These are phyloP conservation scores for Lordiphosa mommai DNA, from an alignment of 1,140 invertebrate species.

Conservation along the genomic window DNA sequence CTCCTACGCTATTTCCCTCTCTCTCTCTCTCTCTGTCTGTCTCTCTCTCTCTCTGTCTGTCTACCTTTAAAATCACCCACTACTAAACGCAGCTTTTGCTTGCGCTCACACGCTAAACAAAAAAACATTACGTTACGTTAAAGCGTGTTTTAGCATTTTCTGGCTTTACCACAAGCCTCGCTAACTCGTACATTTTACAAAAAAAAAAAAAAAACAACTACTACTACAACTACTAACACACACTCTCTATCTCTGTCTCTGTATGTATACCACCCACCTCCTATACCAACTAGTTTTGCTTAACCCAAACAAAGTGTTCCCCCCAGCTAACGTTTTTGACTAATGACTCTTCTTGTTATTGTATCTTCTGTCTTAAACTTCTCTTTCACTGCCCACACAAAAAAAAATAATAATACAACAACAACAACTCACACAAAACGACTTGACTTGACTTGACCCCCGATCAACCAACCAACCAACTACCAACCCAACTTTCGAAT, in stretches of 20 bases:
- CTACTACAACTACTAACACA: constrained; percentile 20
- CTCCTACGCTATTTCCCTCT: not conserved
- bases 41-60: constrained; percentile 9
- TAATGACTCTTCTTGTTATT: constrained; percentile 77
- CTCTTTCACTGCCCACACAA: constrained; percentile 69
- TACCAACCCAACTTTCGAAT: constrained; percentile 7
- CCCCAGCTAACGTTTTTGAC: constrained; percentile 53
- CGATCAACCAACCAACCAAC: constrained; percentile 11
- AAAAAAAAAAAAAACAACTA: constrained; percentile 11
- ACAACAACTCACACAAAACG: constrained; percentile 19
- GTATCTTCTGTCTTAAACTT: constrained; percentile 78
- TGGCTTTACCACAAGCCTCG: no score
- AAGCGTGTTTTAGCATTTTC: no score
- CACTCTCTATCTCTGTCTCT: constrained; percentile 40
- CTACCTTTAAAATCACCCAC: constrained; percentile 2
- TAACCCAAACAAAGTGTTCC: constrained; percentile 52
- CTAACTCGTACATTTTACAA: not conserved
- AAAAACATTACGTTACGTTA: not conserved
- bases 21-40: not conserved
- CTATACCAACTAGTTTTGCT: constrained; percentile 56
- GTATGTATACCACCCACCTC: constrained; percentile 45
- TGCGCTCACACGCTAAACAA: constrained; percentile 3
- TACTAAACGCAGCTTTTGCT: constrained; percentile 3
- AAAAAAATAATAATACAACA: constrained; percentile 12
- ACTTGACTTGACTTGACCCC: constrained; percentile 12